A percentile compares a stretch with the other conserved stretches of the same genome.
These are phyloP conservation scores for Mechanitis mazaeus DNA, from an alignment of 2,888 invertebrate genomes.

Conservation along the genomic window DNA sequence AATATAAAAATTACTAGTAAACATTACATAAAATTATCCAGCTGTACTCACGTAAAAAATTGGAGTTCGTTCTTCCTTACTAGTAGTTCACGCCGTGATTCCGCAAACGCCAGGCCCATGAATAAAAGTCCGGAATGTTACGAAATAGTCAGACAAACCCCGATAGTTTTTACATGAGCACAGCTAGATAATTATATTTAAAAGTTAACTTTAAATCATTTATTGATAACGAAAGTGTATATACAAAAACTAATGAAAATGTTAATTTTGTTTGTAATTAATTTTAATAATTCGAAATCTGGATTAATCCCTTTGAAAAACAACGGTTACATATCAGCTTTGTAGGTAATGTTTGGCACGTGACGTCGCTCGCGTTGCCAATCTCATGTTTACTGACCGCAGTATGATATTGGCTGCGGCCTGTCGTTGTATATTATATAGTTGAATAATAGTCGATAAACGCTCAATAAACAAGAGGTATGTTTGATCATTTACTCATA, in stretches of 20 bases:
- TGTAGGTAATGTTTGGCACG: slow-evolving; percentile 43
- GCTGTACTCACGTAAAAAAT: no score
- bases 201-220: no score
- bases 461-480: slow-evolving; percentile 8
- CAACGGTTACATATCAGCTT: slow-evolving; percentile 19
- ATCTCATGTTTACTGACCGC: slow-evolving; percentile 40
- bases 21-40: no score
- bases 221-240: no score
- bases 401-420: slow-evolving; percentile 24
- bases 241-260: not conserved
- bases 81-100: no score
- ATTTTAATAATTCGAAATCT: slow-evolving; percentile 1
- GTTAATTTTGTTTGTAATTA: slow-evolving; percentile 5
- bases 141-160: no score
- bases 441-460: slow-evolving; percentile 11
- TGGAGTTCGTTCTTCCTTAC: no score
- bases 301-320: slow-evolving; percentile 5
- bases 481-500: slow-evolving; percentile 7
- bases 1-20: no score
- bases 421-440: slow-evolving; percentile 18
- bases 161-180: no score
- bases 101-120: no score
- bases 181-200: no score
- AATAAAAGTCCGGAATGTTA: no score
- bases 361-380: slow-evolving; percentile 43